Percentiles rank a stretch among this genome's conserved stretches.
Conservation (phyloP, 2,113 vertebrate genomes). For the Aptenodytes forsteri region DNA sequence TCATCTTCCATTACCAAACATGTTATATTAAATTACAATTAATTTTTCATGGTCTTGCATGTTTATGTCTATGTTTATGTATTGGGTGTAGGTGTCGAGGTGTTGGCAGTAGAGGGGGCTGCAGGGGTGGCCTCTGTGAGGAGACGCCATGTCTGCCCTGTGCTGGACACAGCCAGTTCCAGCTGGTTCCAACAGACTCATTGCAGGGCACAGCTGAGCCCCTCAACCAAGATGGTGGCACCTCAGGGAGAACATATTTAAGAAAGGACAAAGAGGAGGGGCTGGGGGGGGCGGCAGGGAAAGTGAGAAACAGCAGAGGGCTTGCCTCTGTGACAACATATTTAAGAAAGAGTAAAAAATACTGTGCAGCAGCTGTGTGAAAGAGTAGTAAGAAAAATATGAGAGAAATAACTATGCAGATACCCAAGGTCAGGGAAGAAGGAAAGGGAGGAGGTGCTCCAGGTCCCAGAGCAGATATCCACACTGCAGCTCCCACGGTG, state of each 20-base stretch:
- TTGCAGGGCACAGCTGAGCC: neutral
- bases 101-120: neutral
- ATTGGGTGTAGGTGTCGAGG: neutral
- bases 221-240: neutral
- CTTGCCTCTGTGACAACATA: neutral
- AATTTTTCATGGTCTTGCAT: neutral
- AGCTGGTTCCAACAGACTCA: neutral
- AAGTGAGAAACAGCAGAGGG: neutral
- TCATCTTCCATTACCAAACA: neutral
- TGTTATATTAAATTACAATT: neutral
- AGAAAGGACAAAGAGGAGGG: neutral
- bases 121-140: neutral
- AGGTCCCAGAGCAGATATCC: neutral
- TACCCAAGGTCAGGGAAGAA: neutral
- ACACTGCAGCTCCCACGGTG: neutral
- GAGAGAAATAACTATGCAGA: neutral
- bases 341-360: neutral
- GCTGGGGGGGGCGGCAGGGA: too few relatives aligned
- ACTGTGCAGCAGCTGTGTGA: neutral
- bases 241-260: neutral
- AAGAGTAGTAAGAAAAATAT: neutral
- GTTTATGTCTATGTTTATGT: neutral
- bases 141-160: neutral
- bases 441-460: neutral
- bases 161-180: neutral